Evolutionary conservation across 2,113 vertebrate genomes (phyloP).

Genomic region (Limanda limanda): DNA sequence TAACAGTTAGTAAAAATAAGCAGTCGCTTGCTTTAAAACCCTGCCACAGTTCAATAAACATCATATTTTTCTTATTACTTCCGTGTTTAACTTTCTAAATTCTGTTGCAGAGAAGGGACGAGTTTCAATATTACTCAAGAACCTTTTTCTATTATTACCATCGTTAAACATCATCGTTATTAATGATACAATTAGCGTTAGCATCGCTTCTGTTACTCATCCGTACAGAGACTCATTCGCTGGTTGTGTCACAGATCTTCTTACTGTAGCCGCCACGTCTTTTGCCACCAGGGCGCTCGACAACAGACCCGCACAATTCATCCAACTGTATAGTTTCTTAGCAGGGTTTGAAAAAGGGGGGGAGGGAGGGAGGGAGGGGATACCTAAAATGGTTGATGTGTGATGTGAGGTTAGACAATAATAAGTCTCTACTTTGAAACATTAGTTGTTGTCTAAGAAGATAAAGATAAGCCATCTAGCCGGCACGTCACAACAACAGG

Average conservation of each 20-base stretch:
- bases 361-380: constrained; percentile 8
- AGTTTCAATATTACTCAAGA: background rate
- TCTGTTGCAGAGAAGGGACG: background rate
- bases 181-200: constrained; percentile 1
- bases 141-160: background rate
- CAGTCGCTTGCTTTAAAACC: too few species aligned
- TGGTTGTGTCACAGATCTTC: constrained; percentile 55
- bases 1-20: too few species aligned
- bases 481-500: constrained; percentile 1
- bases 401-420: constrained; percentile 34
- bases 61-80: background rate
- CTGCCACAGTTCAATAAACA: background rate
- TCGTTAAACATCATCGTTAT: background rate
- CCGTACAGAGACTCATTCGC: constrained; percentile 14
- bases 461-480: background rate
- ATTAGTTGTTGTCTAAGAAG: background rate
- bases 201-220: constrained; percentile 38
- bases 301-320: constrained; percentile 52
- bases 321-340: constrained; percentile 49
- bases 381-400: constrained; percentile 30
- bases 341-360: constrained; percentile 25
- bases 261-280: constrained; percentile 31
- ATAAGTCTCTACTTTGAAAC: constrained; percentile 11
- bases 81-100: background rate
- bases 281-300: constrained; percentile 52